These are phyloP conservation scores for Fragariocoptes setiger DNA, from an alignment of 1,140 invertebrate genomes.

Conservation along the genomic window DNA sequence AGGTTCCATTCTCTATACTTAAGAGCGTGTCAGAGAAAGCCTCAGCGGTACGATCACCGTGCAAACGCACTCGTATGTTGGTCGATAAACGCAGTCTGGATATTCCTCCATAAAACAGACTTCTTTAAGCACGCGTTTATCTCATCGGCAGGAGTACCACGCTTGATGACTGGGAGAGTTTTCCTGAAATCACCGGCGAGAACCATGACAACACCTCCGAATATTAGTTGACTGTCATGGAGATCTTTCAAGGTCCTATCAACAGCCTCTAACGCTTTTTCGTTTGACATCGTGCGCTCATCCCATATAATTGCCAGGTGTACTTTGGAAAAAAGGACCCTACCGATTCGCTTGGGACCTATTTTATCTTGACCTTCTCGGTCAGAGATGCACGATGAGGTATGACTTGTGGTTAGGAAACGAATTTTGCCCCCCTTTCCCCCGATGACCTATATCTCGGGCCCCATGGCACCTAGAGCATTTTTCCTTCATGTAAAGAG, in stretches of 20 bases:
- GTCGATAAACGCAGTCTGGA: constrained; percentile 7
- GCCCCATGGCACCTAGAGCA: too few relatives aligned
- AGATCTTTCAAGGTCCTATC: constrained; percentile 18
- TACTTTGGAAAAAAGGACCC: not conserved
- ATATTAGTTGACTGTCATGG: constrained; percentile 9
- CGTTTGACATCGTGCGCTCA: constrained; percentile 12
- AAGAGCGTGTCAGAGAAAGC: constrained; percentile 6
- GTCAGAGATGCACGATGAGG: too few relatives aligned
- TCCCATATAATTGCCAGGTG: constrained; percentile 12
- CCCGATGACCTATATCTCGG: too few relatives aligned
- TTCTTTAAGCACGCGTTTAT: constrained; percentile 16
- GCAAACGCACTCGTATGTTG: constrained; percentile 8
- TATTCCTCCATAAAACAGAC: constrained; percentile 10
- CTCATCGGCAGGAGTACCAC: constrained; percentile 14
- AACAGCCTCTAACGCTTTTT: not conserved
- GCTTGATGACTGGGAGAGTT: constrained; percentile 18
- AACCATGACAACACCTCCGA: constrained; percentile 14
- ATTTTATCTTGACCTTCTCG: too few relatives aligned
- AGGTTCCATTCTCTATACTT: constrained; percentile 3
- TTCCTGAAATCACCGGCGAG: constrained; percentile 18
- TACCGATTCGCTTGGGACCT: too few relatives aligned
- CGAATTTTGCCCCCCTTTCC: too few relatives aligned
- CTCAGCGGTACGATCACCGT: not conserved
- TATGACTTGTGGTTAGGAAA: too few relatives aligned
- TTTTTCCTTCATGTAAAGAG: too few relatives aligned